Evolutionary conservation across 2,888 invertebrate species (phyloP).

Genomic region (Geophilus truncorum): DNA sequence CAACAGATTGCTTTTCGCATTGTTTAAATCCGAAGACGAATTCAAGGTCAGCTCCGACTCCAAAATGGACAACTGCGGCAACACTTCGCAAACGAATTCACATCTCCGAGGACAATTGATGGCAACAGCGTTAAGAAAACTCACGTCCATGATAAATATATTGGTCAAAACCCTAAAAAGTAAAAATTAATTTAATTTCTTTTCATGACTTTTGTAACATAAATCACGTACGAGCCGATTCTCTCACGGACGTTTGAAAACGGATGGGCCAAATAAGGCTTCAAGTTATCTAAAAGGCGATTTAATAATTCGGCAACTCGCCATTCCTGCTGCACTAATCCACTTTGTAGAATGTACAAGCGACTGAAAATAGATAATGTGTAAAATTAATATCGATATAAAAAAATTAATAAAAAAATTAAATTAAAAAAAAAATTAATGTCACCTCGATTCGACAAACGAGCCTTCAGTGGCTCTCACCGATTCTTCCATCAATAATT

Average conservation of each 20-base stretch:
- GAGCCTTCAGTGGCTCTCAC: constrained; percentile 52
- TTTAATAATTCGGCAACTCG: constrained; percentile 63
- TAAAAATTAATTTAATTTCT: background rate
- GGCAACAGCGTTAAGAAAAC: constrained; percentile 51
- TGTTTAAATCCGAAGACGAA: background rate
- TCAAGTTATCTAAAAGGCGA: constrained; percentile 56
- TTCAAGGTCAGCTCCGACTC: background rate
- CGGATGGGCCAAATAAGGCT: constrained; percentile 65
- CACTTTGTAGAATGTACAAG: constrained; percentile 65
- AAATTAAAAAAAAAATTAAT: background rate
- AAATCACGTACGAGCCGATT: constrained; percentile 58
- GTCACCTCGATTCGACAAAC: constrained; percentile 50
- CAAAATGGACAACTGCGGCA: constrained; percentile 54
- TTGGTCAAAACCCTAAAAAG: constrained; percentile 55
- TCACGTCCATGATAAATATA: constrained; percentile 59
- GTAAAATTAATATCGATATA: background rate
- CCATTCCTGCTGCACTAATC: constrained; percentile 72
- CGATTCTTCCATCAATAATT: constrained; percentile 62
- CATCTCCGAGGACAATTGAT: constrained; percentile 53
- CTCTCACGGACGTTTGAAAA: constrained; percentile 79
- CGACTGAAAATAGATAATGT: constrained; percentile 57
- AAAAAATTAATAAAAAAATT: background rate
- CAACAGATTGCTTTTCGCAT: background rate
- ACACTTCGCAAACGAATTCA: constrained; percentile 55
- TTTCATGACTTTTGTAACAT: background rate